Percentiles rank a stretch among this genome's conserved stretches.
Conservation (phyloP, 2,797 vertebrate species). For the Tolypeutes matacus region DNA sequence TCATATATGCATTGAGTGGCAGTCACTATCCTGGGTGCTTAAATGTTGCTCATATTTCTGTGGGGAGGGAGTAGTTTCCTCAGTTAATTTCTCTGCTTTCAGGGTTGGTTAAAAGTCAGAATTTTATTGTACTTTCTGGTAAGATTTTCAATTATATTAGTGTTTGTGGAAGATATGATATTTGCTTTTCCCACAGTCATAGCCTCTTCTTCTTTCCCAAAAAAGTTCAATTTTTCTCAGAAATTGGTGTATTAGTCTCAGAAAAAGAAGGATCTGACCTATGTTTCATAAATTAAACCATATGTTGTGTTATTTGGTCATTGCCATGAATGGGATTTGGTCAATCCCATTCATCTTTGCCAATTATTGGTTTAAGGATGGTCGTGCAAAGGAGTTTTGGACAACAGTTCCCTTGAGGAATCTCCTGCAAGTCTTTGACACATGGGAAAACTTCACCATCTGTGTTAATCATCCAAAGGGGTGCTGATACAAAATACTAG, state of each 20-base stretch:
- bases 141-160: neutral
- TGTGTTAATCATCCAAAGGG: too few species aligned
- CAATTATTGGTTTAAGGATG: neutral
- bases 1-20: neutral
- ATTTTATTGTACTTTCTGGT: slow-evolving; percentile 25
- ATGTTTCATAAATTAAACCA: neutral
- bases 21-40: neutral
- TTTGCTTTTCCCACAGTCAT: neutral
- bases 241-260: neutral
- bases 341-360: neutral
- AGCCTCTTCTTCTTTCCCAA: neutral
- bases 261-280: neutral
- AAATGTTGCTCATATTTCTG: neutral
- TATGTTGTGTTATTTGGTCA: neutral
- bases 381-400: neutral
- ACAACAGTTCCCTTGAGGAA: neutral
- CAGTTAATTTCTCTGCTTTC: neutral
- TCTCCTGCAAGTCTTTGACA: neutral
- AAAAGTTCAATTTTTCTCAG: neutral
- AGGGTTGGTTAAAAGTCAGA: neutral
- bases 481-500: too few species aligned
- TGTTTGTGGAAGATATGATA: neutral
- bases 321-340: too few species aligned
- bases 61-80: neutral
- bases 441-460: neutral